Evolutionary conservation across 2,797 vertebrate genomes (phyloP).

Genomic region (Hylomyscus alleni): DNA sequence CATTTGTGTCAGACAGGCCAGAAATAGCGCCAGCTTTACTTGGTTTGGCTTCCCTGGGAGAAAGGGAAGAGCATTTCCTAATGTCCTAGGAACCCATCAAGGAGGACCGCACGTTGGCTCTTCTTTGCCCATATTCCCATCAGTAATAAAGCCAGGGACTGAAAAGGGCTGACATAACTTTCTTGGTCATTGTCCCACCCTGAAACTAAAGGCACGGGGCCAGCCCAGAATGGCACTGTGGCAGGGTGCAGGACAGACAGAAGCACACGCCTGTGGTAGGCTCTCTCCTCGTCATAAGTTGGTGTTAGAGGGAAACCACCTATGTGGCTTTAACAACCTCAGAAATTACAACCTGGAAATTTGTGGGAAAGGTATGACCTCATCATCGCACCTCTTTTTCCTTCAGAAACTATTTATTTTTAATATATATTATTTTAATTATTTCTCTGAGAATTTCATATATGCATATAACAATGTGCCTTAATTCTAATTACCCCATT

Average conservation of each 20-base stretch:
- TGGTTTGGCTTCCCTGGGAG: not conserved
- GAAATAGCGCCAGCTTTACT: not conserved
- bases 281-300: not conserved
- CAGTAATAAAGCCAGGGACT: not conserved
- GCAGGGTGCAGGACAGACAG: not conserved
- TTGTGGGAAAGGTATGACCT: not conserved
- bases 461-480: not conserved
- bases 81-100: not conserved
- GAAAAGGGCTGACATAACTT: not conserved
- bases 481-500: not conserved
- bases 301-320: not conserved
- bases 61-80: not conserved
- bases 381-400: not conserved
- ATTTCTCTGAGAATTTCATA: not conserved
- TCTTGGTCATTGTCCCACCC: not conserved
- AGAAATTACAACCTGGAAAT: slow-evolving; percentile 9
- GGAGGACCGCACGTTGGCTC: not conserved
- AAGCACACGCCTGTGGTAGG: not conserved
- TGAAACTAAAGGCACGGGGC: not conserved
- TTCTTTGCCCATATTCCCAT: not conserved
- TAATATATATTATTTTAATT: not conserved
- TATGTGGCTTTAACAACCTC: not conserved
- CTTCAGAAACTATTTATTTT: not conserved
- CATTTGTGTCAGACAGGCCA: not conserved
- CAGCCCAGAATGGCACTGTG: not conserved